Percentiles rank a stretch among this genome's conserved stretches.
phyloP scores from a whole-genome alignment of 2,888 invertebrate species.

The Tenthredo scrophulariae region DNA sequence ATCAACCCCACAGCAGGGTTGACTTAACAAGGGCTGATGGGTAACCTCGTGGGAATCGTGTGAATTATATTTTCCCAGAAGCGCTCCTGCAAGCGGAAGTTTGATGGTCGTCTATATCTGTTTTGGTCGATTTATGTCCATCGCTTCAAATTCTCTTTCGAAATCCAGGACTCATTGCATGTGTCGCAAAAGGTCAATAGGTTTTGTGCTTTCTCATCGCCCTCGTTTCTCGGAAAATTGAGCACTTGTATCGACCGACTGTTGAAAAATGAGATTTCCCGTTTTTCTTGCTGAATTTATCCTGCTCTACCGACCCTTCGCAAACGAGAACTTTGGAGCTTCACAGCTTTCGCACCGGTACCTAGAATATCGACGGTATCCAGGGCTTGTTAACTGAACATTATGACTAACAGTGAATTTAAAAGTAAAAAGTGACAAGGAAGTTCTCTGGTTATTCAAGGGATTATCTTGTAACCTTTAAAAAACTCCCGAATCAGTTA shows the following conservation, averaged over 20 bases:
- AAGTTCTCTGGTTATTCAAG: neutral
- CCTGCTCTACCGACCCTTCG: constrained; percentile 29
- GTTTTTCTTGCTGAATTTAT: neutral
- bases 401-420: neutral
- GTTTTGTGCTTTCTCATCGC: neutral
- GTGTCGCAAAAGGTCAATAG: neutral
- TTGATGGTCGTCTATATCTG: neutral
- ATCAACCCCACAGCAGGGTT: neutral
- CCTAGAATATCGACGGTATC: constrained; percentile 13
- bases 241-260: constrained; percentile 18
- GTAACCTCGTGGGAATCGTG: constrained; percentile 11
- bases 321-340: neutral
- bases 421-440: neutral
- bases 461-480: neutral
- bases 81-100: neutral
- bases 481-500: neutral
- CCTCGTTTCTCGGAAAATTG: neutral
- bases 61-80: neutral
- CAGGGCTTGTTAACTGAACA: neutral
- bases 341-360: constrained; percentile 5
- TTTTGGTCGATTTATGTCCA: neutral
- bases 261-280: constrained; percentile 20
- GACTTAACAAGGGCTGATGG: constrained; percentile 25
- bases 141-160: neutral
- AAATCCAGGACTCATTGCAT: neutral